These are phyloP conservation scores for Meloidogyne floridensis DNA, from an alignment of 1,140 invertebrate species.

Conservation along the genomic window DNA sequence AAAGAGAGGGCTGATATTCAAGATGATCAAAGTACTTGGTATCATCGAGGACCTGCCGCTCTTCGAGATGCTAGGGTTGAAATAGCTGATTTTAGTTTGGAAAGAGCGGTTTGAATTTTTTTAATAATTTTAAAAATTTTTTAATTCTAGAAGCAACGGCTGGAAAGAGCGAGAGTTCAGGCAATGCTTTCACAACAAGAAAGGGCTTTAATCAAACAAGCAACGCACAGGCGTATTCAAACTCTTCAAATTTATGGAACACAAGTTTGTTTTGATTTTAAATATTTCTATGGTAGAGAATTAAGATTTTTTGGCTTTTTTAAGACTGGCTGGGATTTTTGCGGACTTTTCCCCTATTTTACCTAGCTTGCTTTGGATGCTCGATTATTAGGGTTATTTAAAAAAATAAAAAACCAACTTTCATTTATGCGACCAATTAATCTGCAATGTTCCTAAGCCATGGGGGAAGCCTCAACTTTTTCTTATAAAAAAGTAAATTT, in stretches of 20 bases:
- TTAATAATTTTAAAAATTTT: neutral
- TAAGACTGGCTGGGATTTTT: too few species aligned
- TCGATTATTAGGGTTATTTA: too few species aligned
- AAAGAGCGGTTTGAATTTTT: conserved; percentile 35
- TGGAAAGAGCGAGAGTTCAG: conserved; percentile 53
- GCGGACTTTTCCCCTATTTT: too few species aligned
- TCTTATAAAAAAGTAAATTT: too few species aligned
- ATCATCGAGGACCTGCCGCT: conserved; percentile 55
- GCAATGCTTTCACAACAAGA: conserved; percentile 48
- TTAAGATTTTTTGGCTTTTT: too few species aligned
- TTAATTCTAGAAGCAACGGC: conserved; percentile 35
- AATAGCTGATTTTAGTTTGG: conserved; percentile 62
- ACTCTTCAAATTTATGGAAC: conserved; percentile 57
- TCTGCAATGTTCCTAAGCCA: too few species aligned
- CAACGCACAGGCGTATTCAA: conserved; percentile 60
- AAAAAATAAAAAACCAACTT: too few species aligned
- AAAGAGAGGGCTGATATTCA: conserved; percentile 46
- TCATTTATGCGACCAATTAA: too few species aligned
- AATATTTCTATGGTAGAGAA: too few species aligned
- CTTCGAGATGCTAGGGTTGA: conserved; percentile 55
- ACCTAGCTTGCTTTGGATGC: too few species aligned
- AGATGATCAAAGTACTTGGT: conserved; percentile 59
- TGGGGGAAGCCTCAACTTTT: too few species aligned
- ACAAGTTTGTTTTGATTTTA: conserved; percentile 44
- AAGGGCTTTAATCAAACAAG: conserved; percentile 60